Percentiles rank a stretch among this genome's conserved stretches.
Conservation (phyloP, 1,140 invertebrate species). For the Dermatophagoides farinae region DNA sequence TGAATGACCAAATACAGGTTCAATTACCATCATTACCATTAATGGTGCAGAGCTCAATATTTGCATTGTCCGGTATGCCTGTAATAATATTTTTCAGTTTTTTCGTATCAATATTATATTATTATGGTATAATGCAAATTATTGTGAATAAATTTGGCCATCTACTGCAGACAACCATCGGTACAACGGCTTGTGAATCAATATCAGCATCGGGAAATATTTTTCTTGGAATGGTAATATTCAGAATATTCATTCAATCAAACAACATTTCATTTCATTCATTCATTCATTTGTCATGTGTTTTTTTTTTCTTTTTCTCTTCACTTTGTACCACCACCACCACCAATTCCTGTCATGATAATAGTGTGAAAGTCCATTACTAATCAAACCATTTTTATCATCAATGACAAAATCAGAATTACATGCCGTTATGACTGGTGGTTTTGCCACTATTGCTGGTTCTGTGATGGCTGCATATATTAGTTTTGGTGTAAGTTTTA, state of each 20-base stretch:
- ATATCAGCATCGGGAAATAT: constrained; percentile 72
- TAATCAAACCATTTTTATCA: constrained; percentile 67
- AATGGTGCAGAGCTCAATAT: constrained; percentile 29
- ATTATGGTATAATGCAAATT: constrained; percentile 64
- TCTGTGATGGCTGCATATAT: constrained; percentile 80
- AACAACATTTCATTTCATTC: not conserved
- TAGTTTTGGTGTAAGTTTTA: constrained; percentile 57
- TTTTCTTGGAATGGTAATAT: constrained; percentile 60
- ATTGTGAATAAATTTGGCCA: constrained; percentile 62
- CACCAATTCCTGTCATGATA: too few relatives aligned
- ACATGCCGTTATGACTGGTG: constrained; percentile 75
- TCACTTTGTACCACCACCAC: not conserved
- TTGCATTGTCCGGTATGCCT: constrained; percentile 60
- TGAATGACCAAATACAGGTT: not conserved
- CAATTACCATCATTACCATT: constrained; percentile 11
- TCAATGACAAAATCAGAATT: constrained; percentile 69
- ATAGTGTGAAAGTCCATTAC: constrained; percentile 69
- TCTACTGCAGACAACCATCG: constrained; percentile 45
- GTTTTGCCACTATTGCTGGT: constrained; percentile 85
- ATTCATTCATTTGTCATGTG: too few relatives aligned
- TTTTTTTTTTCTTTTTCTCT: not conserved
- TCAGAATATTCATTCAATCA: not conserved
- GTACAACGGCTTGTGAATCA: constrained; percentile 75
- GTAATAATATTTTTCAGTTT: constrained; percentile 82
- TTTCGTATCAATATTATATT: constrained; percentile 63